phyloP scores from a whole-genome alignment of 2,113 vertebrate genomes.

The Myanophis thanlyinensis region DNA sequence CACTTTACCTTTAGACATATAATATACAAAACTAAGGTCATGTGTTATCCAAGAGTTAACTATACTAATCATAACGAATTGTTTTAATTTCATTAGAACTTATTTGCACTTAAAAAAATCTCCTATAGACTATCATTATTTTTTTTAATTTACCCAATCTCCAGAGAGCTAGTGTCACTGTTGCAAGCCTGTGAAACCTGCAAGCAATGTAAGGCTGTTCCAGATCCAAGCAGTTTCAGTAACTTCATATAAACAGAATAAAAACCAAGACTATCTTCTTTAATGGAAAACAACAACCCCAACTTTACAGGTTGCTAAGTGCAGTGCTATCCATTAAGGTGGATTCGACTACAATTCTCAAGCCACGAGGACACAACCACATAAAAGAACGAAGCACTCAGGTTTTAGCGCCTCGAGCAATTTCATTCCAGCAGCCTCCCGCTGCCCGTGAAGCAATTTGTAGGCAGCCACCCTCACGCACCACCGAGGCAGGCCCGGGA shows the following conservation, averaged over 20 bases:
- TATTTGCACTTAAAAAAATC: neutral
- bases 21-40: neutral
- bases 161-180: neutral
- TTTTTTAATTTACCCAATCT: neutral
- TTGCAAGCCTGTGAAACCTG: neutral
- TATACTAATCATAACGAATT: neutral
- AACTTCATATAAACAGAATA: neutral
- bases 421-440: neutral
- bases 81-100: neutral
- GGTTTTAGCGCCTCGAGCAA: neutral
- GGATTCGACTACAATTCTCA: neutral
- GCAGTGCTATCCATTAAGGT: no score
- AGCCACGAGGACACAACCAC: neutral
- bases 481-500: neutral
- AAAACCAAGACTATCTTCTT: neutral
- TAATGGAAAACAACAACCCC: neutral
- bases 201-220: neutral
- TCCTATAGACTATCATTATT: neutral
- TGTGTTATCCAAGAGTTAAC: neutral
- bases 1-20: neutral
- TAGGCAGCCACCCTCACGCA: neutral
- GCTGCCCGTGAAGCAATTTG: neutral
- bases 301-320: neutral
- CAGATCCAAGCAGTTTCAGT: neutral
- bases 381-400: neutral